These are phyloP conservation scores for Zelleria hepariella DNA, from an alignment of 2,888 invertebrate species.

Conservation along the genomic window DNA sequence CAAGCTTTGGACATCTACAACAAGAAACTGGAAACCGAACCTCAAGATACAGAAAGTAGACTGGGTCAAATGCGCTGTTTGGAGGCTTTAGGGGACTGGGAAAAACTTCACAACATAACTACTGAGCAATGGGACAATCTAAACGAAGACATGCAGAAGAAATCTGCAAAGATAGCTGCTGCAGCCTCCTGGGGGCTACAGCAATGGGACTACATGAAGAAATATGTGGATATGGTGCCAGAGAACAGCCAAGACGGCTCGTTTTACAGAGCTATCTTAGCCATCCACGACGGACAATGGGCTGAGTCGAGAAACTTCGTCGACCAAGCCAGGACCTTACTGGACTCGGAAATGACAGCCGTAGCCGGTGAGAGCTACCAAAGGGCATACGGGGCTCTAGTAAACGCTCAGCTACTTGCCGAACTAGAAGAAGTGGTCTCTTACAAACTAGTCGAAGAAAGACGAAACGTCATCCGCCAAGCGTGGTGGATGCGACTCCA, in stretches of 20 bases:
- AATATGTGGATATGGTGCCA: constrained; percentile 90
- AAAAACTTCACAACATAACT: constrained; percentile 84
- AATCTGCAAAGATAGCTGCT: constrained; percentile 91
- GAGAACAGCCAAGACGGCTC: constrained; percentile 96
- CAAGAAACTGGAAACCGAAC: constrained; percentile 76
- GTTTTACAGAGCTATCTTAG: constrained; percentile 94
- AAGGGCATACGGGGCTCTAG: constrained; percentile 95
- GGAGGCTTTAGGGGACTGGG: constrained; percentile 98
- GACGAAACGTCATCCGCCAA: constrained; percentile 81
- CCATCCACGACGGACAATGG: constrained; percentile 85
- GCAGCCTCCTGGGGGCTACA: constrained; percentile 97
- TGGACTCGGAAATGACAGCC: constrained; percentile 97
- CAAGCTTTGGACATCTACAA: constrained; percentile 92
- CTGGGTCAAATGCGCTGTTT: constrained; percentile 95
- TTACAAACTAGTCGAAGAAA: constrained; percentile 92
- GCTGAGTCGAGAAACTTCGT: constrained; percentile 81
- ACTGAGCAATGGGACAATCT: constrained; percentile 83
- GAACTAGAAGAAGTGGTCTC: constrained; percentile 99
- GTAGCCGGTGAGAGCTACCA: constrained; percentile 98
- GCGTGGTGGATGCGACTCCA: constrained; percentile 98
- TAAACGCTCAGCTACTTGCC: constrained; percentile 96
- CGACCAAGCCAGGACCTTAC: constrained; percentile 91
- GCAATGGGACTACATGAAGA: constrained; percentile 95
- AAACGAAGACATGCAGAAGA: constrained; percentile 64
- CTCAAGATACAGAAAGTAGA: constrained; percentile 82